phyloP scores from a whole-genome alignment of 2,888 invertebrate genomes.

The Callimorpha dominula region DNA sequence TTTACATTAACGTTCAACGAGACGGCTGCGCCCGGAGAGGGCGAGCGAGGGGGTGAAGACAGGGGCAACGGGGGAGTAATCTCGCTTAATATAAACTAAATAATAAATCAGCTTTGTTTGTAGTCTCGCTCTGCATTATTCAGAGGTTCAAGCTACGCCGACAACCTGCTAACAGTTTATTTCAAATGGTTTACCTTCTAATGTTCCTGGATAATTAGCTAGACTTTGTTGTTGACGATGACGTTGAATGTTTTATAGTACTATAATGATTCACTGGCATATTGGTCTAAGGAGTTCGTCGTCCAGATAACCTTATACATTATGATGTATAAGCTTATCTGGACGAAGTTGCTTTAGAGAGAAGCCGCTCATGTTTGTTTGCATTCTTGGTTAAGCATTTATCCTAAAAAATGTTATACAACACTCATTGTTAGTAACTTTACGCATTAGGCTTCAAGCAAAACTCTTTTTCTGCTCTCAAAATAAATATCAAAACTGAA shows the following conservation, averaged over 20 bases:
- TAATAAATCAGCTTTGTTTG: constrained; percentile 58
- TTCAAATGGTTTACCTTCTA: neutral
- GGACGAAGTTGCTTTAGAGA: neutral
- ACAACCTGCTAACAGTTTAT: constrained; percentile 1
- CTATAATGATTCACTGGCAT: too few relatives aligned
- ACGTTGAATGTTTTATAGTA: neutral
- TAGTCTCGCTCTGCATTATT: constrained; percentile 42
- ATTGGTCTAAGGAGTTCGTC: too few relatives aligned
- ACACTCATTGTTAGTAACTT: too few relatives aligned
- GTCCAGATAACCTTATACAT: too few relatives aligned
- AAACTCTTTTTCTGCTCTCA: too few relatives aligned
- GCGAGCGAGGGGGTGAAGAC: neutral
- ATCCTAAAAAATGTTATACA: too few relatives aligned
- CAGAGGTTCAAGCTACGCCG: constrained; percentile 22
- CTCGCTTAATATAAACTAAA: constrained; percentile 57
- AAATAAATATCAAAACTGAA: too few relatives aligned
- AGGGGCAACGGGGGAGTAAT: constrained; percentile 21
- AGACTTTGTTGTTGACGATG: too few relatives aligned
- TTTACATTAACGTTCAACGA: constrained; percentile 42
- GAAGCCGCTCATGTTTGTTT: neutral
- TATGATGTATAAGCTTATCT: neutral
- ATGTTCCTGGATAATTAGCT: too few relatives aligned
- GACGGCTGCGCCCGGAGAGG: constrained; percentile 13
- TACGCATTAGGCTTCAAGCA: too few relatives aligned
- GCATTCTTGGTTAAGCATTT: neutral